Evolutionary conservation across 2,113 vertebrate genomes (phyloP), one percentile per base, ranked within the genome.

Genomic region (Cichladusa arquata): DNA sequence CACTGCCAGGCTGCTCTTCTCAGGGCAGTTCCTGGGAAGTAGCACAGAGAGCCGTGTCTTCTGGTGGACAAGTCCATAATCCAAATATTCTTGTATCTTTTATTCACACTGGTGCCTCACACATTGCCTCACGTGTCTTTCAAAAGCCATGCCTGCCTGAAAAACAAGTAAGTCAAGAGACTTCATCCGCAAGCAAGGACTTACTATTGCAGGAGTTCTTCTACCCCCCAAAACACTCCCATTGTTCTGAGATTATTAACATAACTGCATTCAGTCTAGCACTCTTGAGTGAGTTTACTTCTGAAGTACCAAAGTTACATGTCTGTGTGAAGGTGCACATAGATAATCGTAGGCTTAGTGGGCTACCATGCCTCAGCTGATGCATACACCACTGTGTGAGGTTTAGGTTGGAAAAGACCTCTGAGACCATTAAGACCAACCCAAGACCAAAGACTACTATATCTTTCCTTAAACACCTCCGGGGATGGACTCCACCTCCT

Each of bases 11-110:
- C 47, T 9, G 17, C 50, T 33, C 25, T 40, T 62, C 26, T 48
- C 62, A 25, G 54, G 14, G 16, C 2, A 1, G n/a, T 38, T 79
- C 23, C 51, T 45, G 33, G 18, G 17, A 50, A 61, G 48, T 2
- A 1, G 51, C 62, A 40, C 33, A 5, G 14, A 44, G n/a, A 82
- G 17, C 1, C 0, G 1, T 1, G 16, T 26, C n/a, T 62, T 38
- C 47, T 47, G 3, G 1, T 1, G 14, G 34, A 28, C 17, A 12
- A 19, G 20, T 28, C 38, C 19, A 33, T 33, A 15, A 45, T 50
- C 20, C 25, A 34, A n/a, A 34, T 7, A 25, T 8, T 74, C 11
- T 10, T 38, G 29, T 22, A 14, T 8, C 26, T 28, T 44, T 38
- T 9, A 11, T 28, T 53, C 53, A 11, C 61, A 10, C 6, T 4